A percentile compares a stretch with the other conserved stretches of the same genome.
Evolutionary conservation across 2,888 invertebrate species (phyloP).

Genomic region (Caenorhabditis imperialis): DNA sequence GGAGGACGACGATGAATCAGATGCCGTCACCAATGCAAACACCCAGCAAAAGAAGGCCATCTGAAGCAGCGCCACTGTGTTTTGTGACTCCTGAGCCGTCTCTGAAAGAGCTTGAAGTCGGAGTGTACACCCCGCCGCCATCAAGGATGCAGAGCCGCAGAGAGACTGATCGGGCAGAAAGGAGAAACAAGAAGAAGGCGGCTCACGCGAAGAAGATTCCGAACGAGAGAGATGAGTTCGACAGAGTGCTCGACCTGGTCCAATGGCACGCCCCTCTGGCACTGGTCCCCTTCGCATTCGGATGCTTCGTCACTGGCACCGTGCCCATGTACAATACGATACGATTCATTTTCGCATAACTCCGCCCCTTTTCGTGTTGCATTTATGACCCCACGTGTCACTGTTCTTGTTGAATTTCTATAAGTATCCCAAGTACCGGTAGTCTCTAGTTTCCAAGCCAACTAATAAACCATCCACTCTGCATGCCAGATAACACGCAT

Average conservation of each 20-base stretch:
- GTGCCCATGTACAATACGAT: slow-evolving; percentile 37
- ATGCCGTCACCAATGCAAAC: background rate
- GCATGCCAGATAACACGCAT: slow-evolving; percentile 8
- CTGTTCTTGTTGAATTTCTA: background rate
- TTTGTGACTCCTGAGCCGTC: slow-evolving; percentile 52
- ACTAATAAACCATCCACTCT: slow-evolving; percentile 1
- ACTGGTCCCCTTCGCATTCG: slow-evolving; percentile 22
- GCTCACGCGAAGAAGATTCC: background rate
- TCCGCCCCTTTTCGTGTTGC: background rate
- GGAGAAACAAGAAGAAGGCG: background rate
- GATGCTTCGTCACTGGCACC: slow-evolving; percentile 37
- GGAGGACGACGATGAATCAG: slow-evolving; percentile 44
- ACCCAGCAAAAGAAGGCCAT: background rate
- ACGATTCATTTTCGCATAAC: slow-evolving; percentile 26
- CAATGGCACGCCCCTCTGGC: slow-evolving; percentile 31
- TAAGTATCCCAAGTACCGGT: slow-evolving; percentile 16
- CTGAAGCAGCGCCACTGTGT: background rate
- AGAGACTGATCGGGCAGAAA: background rate
- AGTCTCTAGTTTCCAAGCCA: background rate
- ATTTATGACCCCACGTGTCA: slow-evolving; percentile 3
- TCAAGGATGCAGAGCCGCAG: slow-evolving; percentile 9
- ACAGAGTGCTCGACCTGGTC: slow-evolving; percentile 12
- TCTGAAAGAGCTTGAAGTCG: slow-evolving; percentile 8
- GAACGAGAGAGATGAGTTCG: slow-evolving; percentile 19
- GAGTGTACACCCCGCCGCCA: slow-evolving; percentile 30